A percentile compares a stretch with the other conserved stretches of the same genome.
These are phyloP conservation scores for Syrphus vitripennis DNA, from an alignment of 2,888 invertebrate genomes.

Conservation along the genomic window DNA sequence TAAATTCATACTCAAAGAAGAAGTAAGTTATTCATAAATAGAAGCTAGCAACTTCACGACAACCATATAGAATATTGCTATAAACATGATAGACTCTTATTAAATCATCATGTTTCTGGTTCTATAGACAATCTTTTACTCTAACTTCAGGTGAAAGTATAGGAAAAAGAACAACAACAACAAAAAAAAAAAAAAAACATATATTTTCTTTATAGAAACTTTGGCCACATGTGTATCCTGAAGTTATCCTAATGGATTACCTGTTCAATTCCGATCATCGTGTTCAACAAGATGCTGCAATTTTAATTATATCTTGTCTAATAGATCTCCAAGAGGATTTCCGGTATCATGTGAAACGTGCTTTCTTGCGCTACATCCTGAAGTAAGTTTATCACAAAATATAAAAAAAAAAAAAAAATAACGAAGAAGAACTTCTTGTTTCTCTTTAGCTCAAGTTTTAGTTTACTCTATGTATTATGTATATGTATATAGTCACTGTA, in stretches of 20 bases:
- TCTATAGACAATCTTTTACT: background rate
- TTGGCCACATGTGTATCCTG: slow-evolving; percentile 79
- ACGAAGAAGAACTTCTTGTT: background rate
- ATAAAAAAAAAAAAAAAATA: background rate
- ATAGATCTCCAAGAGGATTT: slow-evolving; percentile 81
- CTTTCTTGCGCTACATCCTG: slow-evolving; percentile 79
- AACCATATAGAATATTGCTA: background rate
- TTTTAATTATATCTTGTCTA: slow-evolving; percentile 79
- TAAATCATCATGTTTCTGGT: background rate
- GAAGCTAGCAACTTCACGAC: no score
- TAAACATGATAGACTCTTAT: slow-evolving; percentile 29
- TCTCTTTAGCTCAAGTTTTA: background rate
- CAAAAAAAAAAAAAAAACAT: background rate
- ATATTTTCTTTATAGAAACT: slow-evolving; percentile 75
- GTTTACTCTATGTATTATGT: background rate
- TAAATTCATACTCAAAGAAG: slow-evolving; percentile 78
- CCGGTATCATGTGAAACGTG: slow-evolving; percentile 79
- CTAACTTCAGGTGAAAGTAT: background rate
- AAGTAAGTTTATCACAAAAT: slow-evolving; percentile 73
- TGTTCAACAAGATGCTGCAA: slow-evolving; percentile 76
- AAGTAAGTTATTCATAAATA: slow-evolving; percentile 75
- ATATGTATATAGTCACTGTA: background rate
- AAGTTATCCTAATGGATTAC: slow-evolving; percentile 81
- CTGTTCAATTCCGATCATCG: slow-evolving; percentile 78
- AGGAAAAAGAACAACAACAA: background rate